Evolutionary conservation across 2,113 vertebrate genomes (phyloP), one percentile per base, ranked within the genome.

Genomic region (Bufo bufo): DNA sequence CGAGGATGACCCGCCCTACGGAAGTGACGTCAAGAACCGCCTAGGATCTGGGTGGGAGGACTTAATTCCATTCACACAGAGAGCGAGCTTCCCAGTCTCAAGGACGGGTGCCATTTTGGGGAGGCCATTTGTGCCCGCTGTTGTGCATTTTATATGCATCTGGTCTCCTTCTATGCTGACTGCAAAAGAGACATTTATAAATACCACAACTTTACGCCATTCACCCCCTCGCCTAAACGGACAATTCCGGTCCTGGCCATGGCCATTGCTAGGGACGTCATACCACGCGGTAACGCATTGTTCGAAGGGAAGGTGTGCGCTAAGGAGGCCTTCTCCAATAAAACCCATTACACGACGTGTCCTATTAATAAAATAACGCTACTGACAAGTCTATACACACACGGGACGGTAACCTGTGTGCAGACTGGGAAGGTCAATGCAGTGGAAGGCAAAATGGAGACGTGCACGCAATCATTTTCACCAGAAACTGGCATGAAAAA

Each of bases 11-110:
- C 81, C 87, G 61, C 87, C 87, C 81, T 56, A 47, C 14, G 87
- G 87, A 84, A 88, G 74, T 84, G 81, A 88, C 59, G 81, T 84
- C 58, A 56, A 3, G 17, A 1, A 4, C 49, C 75, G 45, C 85
- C 58, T 43, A 43, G 47, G 3, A 8, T 0, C 13, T 45, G 47
- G 61, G 16, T 0, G 33, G 66, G 47, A 2, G 7, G 2, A 33
- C 1, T 1, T 2, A 8, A 54, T 14, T 4, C 20, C 2, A 52
- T 8, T 4, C 6, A 54, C 6, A 54, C 49, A 71, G 63, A 52
- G 45, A 10, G 4, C 6, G 4, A 3, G 2, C 8, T 14, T 5
- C 65, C 0, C 0, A 50, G 19, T 71, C 65, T 23, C 20, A 1
- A n/a, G 11, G 43, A 19, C 0, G 43, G 82, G n/a, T 11, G 82